Base-by-base conservation (phyloP, 2,888 invertebrate genomes). In the Ganaspis brasiliensis region DNA sequence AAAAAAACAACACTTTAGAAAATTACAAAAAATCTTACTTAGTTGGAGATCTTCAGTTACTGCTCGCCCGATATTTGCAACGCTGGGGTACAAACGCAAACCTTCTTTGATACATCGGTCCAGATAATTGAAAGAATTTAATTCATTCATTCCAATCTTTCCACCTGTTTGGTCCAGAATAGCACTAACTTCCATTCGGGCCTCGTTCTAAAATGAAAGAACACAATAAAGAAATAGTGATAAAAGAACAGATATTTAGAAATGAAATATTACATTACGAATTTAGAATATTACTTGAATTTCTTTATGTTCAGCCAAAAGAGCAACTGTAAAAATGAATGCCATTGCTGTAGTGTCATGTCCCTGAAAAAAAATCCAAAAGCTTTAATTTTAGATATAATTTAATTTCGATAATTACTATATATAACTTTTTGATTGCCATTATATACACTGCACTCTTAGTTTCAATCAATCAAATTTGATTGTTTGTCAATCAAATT, bases 21-120 rank as follows among this genome's bases (percentile, higher is more conserved):
- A n/a, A n/a, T n/a, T n/a, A 2, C 14, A 45, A 16, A 16, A 52
- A 5, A 9, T 19, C 52, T 19, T 9, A 52, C 52, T 52, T 1
- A 52, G 19, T 52, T 52, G 52, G 2, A 19, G 19, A 19, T 52
- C 52, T 19, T 52, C 52, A 8, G 16, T 52, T 9, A 52, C 19
- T 52, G 19, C 19, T 52, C 52, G 19, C 9, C 52, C 52, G 3
- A 52, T 52, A 9, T 19, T 19, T 8, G 52, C 19, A 52, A 59
- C 59, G 14, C 59, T 59, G 1, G 59, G 59, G 24, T 59, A 59
- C 31, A 59, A 59, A 1, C 59, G 59, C 8, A 59, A 12, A n/a
- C 59, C 16, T 59, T 59, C 59, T 59, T 35, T 59, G 9, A 59
- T 16, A 59, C 59, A 59, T 31, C 31, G 31, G n/a, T 59, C 59